These are phyloP conservation scores for Eledone cirrhosa DNA, from an alignment of 2,888 invertebrate genomes.

Conservation along the genomic window DNA sequence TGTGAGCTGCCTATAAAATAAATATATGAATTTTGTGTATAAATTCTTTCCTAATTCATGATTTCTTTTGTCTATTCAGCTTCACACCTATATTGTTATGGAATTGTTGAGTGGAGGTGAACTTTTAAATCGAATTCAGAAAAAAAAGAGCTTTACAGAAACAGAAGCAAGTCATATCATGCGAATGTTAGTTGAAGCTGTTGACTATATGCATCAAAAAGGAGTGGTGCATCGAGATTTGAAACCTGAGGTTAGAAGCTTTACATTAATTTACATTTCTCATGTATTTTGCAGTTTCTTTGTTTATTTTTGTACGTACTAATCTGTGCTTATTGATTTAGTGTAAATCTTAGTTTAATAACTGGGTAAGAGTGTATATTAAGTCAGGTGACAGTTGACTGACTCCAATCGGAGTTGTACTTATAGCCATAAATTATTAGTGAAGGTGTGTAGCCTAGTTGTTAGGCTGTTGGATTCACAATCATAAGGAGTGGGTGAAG, in stretches of 20 bases:
- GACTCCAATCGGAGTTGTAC: too few relatives aligned
- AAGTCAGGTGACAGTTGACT: too few relatives aligned
- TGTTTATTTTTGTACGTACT: background rate
- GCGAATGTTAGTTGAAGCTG: constrained; percentile 82
- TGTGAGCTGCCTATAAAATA: too few relatives aligned
- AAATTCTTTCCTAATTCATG: background rate
- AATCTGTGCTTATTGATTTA: background rate
- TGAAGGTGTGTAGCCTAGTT: too few relatives aligned
- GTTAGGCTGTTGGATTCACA: too few relatives aligned
- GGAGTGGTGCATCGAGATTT: constrained; percentile 91
- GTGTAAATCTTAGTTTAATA: too few relatives aligned
- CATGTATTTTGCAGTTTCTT: background rate
- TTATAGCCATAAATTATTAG: too few relatives aligned
- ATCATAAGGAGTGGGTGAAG: too few relatives aligned
- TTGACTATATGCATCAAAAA: constrained; percentile 83
- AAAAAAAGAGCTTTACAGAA: constrained; percentile 79
- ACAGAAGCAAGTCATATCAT: constrained; percentile 81
- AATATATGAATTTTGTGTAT: background rate
- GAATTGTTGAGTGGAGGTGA: constrained; percentile 88
- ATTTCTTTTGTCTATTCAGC: constrained; percentile 65
- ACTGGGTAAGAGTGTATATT: too few relatives aligned
- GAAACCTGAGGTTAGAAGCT: constrained; percentile 82
- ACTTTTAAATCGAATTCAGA: constrained; percentile 75
- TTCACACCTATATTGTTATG: constrained; percentile 88
- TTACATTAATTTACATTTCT: too few relatives aligned